Conservation (phyloP, 92 coral and sea anemone species). For the Siderastrea radians region DNA sequence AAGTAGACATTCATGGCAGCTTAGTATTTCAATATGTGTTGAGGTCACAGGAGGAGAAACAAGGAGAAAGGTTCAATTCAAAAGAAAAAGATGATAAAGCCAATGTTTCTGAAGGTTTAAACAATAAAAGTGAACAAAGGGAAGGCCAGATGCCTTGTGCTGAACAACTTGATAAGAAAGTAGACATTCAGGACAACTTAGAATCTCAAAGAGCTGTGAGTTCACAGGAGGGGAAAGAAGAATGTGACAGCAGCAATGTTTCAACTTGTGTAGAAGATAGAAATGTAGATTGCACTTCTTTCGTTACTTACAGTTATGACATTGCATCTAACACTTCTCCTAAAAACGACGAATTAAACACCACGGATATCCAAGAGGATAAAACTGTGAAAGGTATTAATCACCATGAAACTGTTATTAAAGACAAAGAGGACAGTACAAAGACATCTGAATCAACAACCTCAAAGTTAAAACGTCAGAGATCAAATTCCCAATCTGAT, state of each 20-base stretch:
- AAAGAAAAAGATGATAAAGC: not conserved
- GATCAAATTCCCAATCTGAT: constrained; percentile 35
- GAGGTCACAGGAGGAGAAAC: not conserved
- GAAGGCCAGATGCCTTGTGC: not conserved
- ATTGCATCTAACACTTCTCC: not conserved
- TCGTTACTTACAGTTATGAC: not conserved
- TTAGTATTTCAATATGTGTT: not conserved
- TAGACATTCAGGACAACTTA: not conserved
- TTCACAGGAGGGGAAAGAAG: not conserved
- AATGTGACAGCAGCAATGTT: not conserved
- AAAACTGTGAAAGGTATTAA: not conserved
- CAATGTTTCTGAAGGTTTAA: not conserved
- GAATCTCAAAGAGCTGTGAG: not conserved
- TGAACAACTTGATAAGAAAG: not conserved
- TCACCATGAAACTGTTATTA: not conserved
- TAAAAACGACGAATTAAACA: not conserved
- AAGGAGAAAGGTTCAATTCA: not conserved
- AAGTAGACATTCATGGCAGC: not conserved
- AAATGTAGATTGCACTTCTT: not conserved
- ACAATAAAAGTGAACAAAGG: not conserved
- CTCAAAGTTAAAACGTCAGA: constrained; percentile 2
- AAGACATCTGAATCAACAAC: not conserved
- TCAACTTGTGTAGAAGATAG: not conserved
- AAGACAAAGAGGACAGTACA: not conserved
- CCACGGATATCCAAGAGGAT: not conserved